Evolutionary conservation across 2,797 vertebrate genomes (phyloP), one percentile per base, ranked within the genome.

Genomic region (Schizothorax lantsangensis): DNA sequence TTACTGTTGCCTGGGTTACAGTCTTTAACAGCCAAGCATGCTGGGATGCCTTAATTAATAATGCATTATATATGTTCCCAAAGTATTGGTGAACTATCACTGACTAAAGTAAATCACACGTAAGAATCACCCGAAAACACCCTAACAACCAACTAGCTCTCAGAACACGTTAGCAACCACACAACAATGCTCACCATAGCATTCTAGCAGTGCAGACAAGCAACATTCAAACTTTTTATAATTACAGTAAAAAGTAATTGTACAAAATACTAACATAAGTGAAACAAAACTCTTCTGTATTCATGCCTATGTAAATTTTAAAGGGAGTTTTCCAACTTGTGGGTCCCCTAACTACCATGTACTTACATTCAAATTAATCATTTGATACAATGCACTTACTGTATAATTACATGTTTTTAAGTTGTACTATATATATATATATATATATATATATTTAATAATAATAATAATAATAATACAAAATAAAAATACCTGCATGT

Each of bases 1-100:
- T 74, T 12, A 84, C 7, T 59, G 52, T 59, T 59, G 38, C 81
- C 49, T 30, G n/a, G 79, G 64, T 40, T 43, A n/a, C 40, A n/a
- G 21, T 33, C 26, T 64, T 64, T 2, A 62, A 83, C 38, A 83
- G n/a, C 49, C 19, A 57, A 59, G 19, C 9, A 74, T 62, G n/a
- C 10, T 74, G 52, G 43, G 2, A 83, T 64, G n/a, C 6, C 59
- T 47, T 81, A n/a, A n/a, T 66, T 81, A 81, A 47, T 33, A 47
- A 30, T 30, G 40, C 8, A 66, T 45, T 33, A 66, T 43, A 59
- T 8, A 77, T 14, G 57, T 45, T 80, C 12, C 38, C 6, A 45
- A 64, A 62, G 57, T 30, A 45, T 30, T 80, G 38, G 36, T 19
- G 78, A 80, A 33, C 26, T 30, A 11, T 26, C 33, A 30, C 15